A percentile compares a stretch with the other conserved stretches of the same genome.
These are phyloP conservation scores for Neodiprion virginianus DNA, from an alignment of 1,140 invertebrate genomes.

Conservation along the genomic window DNA sequence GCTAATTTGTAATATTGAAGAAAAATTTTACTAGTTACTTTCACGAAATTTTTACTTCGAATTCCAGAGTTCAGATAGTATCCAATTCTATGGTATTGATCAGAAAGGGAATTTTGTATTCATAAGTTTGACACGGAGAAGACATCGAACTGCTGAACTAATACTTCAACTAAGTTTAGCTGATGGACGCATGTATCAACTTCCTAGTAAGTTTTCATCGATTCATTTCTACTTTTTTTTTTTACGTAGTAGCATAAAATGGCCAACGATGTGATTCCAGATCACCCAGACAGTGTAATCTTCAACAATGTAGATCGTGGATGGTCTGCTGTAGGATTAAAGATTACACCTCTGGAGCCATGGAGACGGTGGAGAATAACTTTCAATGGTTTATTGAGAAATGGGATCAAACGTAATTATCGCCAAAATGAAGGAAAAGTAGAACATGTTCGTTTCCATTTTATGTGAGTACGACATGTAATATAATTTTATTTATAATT, in stretches of 20 bases:
- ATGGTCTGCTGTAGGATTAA: constrained; percentile 67
- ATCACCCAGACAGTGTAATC: constrained; percentile 56
- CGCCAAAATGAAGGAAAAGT: constrained; percentile 45
- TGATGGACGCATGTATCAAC: constrained; percentile 59
- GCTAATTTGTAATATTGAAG: no score
- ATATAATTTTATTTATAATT: not conserved
- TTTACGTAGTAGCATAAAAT: not conserved
- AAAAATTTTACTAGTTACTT: no score
- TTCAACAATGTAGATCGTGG: constrained; percentile 40
- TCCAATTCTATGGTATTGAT: constrained; percentile 54
- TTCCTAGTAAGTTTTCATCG: constrained; percentile 56
- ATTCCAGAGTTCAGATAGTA: constrained; percentile 47
- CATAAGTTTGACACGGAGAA: constrained; percentile 53
- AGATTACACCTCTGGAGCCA: constrained; percentile 63
- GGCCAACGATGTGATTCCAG: constrained; percentile 27
- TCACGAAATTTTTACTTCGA: not conserved
- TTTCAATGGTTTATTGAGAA: constrained; percentile 67
- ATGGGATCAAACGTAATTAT: constrained; percentile 37
- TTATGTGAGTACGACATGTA: constrained; percentile 49
- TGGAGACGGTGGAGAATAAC: constrained; percentile 63
- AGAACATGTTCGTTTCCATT: constrained; percentile 60
- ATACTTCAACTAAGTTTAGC: constrained; percentile 56
- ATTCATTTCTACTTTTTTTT: constrained; percentile 27
- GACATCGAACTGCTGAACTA: constrained; percentile 51
- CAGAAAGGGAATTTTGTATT: constrained; percentile 54